These are phyloP conservation scores for Phrynocephalus forsythii DNA, from an alignment of 2,797 vertebrate genomes.

Conservation along the genomic window DNA sequence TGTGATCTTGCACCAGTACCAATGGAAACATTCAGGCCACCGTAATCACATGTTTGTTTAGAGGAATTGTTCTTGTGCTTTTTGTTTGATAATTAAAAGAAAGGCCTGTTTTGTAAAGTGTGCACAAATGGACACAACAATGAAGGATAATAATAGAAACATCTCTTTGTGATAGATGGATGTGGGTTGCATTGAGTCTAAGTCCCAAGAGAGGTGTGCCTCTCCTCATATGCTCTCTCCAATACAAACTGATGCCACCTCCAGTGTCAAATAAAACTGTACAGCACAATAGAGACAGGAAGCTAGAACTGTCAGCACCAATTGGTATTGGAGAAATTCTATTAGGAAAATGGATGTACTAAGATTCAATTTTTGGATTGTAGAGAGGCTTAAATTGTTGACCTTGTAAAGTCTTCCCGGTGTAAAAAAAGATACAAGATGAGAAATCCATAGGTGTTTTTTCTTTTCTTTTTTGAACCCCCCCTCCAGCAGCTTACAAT, in stretches of 20 bases:
- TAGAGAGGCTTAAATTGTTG: conserved; percentile 79
- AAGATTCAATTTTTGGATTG: conserved; percentile 83
- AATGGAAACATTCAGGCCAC: conserved; percentile 51
- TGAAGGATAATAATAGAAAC: conserved; percentile 68
- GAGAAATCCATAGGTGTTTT: conserved; percentile 54
- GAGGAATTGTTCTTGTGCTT: conserved; percentile 68
- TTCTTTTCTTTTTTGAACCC: conserved; percentile 15
- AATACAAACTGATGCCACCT: conserved; percentile 84
- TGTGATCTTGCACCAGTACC: conserved; percentile 41
- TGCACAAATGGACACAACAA: background rate
- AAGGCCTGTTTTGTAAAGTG: conserved; percentile 65
- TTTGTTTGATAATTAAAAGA: conserved; percentile 78
- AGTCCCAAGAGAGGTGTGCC: conserved; percentile 77
- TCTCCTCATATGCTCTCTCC: conserved; percentile 80
- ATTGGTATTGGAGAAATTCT: conserved; percentile 79
- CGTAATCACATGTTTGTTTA: conserved; percentile 69
- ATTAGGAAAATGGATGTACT: conserved; percentile 84
- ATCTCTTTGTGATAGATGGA: conserved; percentile 74
- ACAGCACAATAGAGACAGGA: conserved; percentile 79
- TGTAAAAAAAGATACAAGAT: conserved; percentile 66
- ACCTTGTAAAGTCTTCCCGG: conserved; percentile 74
- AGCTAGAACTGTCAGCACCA: conserved; percentile 82
- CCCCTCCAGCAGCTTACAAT: conserved; percentile 24
- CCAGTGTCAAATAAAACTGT: conserved; percentile 84
- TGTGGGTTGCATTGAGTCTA: conserved; percentile 48